Evolutionary conservation across 2,797 vertebrate species (phyloP).

Genomic region (Hipposideros larvatus): DNA sequence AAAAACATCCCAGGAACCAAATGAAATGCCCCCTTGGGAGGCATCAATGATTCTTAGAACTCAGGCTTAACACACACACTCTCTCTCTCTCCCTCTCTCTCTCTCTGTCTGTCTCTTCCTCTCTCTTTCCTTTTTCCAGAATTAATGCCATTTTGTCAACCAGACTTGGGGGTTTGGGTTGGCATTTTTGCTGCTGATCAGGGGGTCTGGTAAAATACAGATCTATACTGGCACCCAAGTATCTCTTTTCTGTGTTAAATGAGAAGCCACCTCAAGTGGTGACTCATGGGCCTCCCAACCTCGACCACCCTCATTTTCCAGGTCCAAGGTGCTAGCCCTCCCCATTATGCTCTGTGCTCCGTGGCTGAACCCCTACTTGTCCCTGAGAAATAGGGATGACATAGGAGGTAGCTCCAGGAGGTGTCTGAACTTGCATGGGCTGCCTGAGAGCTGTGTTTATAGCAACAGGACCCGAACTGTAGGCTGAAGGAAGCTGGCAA

Average conservation of each 20-base stretch:
- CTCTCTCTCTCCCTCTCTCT: too few relatives aligned
- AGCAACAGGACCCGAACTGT: conserved; percentile 8
- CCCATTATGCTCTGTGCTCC: not conserved
- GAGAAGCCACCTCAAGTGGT: not conserved
- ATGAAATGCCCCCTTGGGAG: not conserved
- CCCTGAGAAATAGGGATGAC: not conserved
- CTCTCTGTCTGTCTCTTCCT: too few relatives aligned
- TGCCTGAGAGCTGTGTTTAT: conserved; percentile 27
- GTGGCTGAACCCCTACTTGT: not conserved
- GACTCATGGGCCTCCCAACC: not conserved
- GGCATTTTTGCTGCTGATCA: not conserved
- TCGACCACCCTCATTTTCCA: not conserved
- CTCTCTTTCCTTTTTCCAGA: not conserved
- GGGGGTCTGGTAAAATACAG: not conserved
- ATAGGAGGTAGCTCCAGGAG: not conserved
- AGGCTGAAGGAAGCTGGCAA: not conserved
- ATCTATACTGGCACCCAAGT: too few relatives aligned
- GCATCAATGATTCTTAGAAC: not conserved
- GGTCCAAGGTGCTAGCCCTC: not conserved
- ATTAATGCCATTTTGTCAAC: not conserved
- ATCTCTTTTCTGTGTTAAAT: not conserved
- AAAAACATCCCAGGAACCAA: not conserved
- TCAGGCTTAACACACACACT: not conserved
- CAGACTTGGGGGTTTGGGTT: not conserved
- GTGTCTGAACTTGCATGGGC: not conserved